Percentiles rank a stretch among this genome's conserved stretches.
Conservation (phyloP, 2,888 invertebrate genomes). For the Euzophera pinguis region DNA sequence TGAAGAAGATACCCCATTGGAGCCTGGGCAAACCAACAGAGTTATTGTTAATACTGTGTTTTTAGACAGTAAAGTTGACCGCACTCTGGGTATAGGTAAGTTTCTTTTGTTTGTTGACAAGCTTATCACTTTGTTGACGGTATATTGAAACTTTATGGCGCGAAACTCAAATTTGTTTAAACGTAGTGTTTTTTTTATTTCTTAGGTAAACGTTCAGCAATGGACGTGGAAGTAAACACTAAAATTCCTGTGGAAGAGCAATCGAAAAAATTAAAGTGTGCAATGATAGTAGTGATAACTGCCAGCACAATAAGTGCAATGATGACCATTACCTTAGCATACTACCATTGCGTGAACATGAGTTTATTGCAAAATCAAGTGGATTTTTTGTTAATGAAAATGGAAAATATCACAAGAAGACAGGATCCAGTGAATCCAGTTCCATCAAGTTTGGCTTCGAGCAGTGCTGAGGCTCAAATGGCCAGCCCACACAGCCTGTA, state of each 20-base stretch:
- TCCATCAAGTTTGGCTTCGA: not conserved
- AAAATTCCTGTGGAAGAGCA: slow-evolving; percentile 1
- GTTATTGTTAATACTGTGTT: slow-evolving; percentile 5
- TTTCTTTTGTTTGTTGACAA: slow-evolving; percentile 2
- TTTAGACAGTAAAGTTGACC: slow-evolving; percentile 3
- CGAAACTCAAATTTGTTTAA: slow-evolving; percentile 2
- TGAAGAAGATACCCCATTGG: slow-evolving; percentile 4
- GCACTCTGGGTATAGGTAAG: slow-evolving; percentile 1
- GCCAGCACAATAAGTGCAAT: slow-evolving; percentile 5
- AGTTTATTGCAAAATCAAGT: slow-evolving; percentile 10
- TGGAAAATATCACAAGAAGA: slow-evolving; percentile 1
- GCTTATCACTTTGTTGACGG: not conserved
- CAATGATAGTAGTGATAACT: not conserved
- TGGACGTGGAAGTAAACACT: slow-evolving; percentile 3
- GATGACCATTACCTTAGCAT: slow-evolving; percentile 3
- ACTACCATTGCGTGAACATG: slow-evolving; percentile 9
- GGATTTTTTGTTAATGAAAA: slow-evolving; percentile 1
- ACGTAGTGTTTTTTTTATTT: not conserved
- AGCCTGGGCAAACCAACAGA: slow-evolving; percentile 1
- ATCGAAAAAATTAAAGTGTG: slow-evolving; percentile 6
- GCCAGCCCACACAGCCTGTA: not conserved
- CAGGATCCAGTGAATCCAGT: not conserved
- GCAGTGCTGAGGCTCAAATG: slow-evolving; percentile 4
- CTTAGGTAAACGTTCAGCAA: slow-evolving; percentile 8
- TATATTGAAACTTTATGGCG: not conserved